Percentiles rank a stretch among this genome's conserved stretches.
Evolutionary conservation across 2,888 invertebrate genomes (phyloP).

Genomic region (Cheilosia vernalis): DNA sequence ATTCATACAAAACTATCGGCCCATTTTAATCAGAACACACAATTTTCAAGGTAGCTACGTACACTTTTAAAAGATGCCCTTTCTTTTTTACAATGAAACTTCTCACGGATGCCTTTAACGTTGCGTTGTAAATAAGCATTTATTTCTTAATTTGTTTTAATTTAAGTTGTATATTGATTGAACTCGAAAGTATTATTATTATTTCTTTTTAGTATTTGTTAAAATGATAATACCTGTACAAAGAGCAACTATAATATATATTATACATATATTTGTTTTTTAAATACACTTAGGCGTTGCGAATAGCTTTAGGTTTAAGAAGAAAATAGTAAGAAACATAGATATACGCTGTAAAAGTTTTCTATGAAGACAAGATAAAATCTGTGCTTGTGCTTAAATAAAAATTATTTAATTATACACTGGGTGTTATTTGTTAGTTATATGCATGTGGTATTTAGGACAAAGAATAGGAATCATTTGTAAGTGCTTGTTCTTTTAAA

Average conservation of each 20-base stretch:
- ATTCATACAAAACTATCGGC: neutral
- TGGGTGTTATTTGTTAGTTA: slow-evolving; percentile 59
- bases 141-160: slow-evolving; percentile 51
- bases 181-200: slow-evolving; percentile 67
- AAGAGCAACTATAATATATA: slow-evolving; percentile 24
- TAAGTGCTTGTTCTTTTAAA: slow-evolving; percentile 12
- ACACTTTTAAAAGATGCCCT: slow-evolving; percentile 38
- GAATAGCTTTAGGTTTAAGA: slow-evolving; percentile 39
- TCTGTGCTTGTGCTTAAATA: slow-evolving; percentile 55
- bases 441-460: neutral
- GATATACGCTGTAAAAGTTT: slow-evolving; percentile 26
- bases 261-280: too few relatives aligned
- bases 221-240: slow-evolving; percentile 42
- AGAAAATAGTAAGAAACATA: neutral
- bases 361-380: slow-evolving; percentile 36
- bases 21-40: neutral
- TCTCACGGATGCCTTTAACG: slow-evolving; percentile 43
- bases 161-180: slow-evolving; percentile 56
- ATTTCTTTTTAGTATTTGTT: slow-evolving; percentile 5
- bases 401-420: slow-evolving; percentile 38
- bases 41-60: slow-evolving; percentile 60
- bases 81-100: slow-evolving; percentile 5
- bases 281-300: neutral
- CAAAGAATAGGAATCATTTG: neutral
- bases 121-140: slow-evolving; percentile 66